Conservation (phyloP, 2,888 invertebrate genomes). For the Globia sparganii region DNA sequence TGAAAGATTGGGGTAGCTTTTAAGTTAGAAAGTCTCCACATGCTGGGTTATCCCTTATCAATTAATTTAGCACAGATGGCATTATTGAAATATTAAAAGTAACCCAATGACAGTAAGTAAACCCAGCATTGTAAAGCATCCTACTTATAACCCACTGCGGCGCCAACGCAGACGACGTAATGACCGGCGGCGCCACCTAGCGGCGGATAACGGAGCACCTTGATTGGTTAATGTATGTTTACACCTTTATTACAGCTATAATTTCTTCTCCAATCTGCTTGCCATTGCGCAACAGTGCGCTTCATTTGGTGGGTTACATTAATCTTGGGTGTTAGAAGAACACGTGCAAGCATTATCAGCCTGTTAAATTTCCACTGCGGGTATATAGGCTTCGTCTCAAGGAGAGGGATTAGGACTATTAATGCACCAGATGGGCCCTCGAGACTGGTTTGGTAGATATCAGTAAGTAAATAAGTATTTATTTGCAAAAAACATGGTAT, state of each 20-base stretch:
- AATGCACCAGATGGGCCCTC: neutral
- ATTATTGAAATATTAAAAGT: neutral
- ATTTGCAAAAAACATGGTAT: too few relatives aligned
- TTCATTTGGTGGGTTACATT: slow-evolving; percentile 37
- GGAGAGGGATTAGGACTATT: too few relatives aligned
- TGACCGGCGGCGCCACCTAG: slow-evolving; percentile 83
- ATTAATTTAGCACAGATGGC: neutral
- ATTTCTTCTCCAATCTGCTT: slow-evolving; percentile 47
- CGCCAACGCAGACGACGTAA: slow-evolving; percentile 81
- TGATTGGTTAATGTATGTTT: slow-evolving; percentile 87
- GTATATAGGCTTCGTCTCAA: accelerated
- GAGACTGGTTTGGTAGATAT: neutral
- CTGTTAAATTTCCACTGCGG: neutral
- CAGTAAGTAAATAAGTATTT: too few relatives aligned
- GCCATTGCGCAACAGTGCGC: slow-evolving; percentile 45
- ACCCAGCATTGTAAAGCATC: slow-evolving; percentile 40
- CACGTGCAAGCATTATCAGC: neutral
- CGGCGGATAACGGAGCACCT: slow-evolving; percentile 79
- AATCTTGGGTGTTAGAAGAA: neutral
- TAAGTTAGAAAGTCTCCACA: neutral
- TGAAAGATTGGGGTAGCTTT: too few relatives aligned
- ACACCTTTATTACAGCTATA: slow-evolving; percentile 78
- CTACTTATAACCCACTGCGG: slow-evolving; percentile 38
- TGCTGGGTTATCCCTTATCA: neutral
- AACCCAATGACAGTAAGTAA: neutral